Percentiles rank a stretch among this genome's conserved stretches.
Conservation (phyloP, 2,888 invertebrate species). For the Thymelicus sylvestris region DNA sequence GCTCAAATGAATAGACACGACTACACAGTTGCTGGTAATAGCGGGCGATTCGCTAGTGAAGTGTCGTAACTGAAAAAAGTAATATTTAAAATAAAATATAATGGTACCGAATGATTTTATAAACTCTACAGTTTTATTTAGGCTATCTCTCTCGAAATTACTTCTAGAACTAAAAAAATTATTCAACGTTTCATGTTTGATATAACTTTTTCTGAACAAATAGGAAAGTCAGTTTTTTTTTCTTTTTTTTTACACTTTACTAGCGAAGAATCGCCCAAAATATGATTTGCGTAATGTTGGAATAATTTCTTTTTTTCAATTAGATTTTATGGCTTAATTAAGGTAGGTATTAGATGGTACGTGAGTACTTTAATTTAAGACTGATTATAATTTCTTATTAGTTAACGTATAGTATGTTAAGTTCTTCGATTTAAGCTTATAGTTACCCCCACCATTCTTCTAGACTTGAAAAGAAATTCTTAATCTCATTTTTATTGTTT, state of each 20-base stretch:
- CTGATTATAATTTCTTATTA: background rate
- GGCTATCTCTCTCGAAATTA: too few relatives aligned
- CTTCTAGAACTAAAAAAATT: too few relatives aligned
- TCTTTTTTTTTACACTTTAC: conserved; percentile 1
- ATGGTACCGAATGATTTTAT: too few relatives aligned
- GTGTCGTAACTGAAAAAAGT: background rate
- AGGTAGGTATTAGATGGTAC: background rate
- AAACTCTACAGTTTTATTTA: too few relatives aligned
- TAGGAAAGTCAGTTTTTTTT: too few relatives aligned
- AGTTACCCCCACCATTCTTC: conserved; percentile 29
- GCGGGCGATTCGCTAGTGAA: conserved; percentile 18
- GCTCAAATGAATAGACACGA: conserved; percentile 28
- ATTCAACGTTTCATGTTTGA: too few relatives aligned
- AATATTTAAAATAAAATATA: too few relatives aligned
- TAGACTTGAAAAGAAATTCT: conserved; percentile 31
- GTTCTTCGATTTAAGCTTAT: conserved; percentile 7
- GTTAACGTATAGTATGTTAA: background rate
- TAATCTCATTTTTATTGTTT: conserved; percentile 26
- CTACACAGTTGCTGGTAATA: conserved; percentile 6
- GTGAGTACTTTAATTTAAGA: background rate
- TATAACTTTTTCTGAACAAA: too few relatives aligned
- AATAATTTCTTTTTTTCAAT: conserved; percentile 1
- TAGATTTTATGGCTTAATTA: background rate
- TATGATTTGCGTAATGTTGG: background rate
- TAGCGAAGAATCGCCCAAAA: background rate